These are phyloP conservation scores for Branchinecta lynchi DNA, from an alignment of 1,140 invertebrate species.

Conservation along the genomic window DNA sequence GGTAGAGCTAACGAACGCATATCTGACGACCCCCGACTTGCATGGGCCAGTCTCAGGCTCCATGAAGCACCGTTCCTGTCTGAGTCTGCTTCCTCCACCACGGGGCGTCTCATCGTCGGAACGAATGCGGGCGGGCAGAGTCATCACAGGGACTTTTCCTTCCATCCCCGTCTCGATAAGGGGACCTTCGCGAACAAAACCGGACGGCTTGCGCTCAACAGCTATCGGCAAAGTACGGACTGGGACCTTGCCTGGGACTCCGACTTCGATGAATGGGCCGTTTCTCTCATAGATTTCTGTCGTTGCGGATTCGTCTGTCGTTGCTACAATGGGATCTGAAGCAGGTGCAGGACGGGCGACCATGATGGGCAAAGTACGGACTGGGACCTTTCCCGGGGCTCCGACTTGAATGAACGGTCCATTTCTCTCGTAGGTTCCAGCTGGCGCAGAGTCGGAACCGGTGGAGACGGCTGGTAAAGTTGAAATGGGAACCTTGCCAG, in stretches of 20 bases:
- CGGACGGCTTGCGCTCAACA: not conserved
- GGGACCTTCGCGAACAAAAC: no score
- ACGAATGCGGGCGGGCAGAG: no score
- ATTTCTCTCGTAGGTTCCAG: not conserved
- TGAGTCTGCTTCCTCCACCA: not conserved
- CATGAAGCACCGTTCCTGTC: not conserved
- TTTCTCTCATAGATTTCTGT: not conserved
- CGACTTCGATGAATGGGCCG: not conserved
- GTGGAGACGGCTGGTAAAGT: not conserved
- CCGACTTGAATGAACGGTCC: not conserved
- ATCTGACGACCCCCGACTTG: slow-evolving; percentile 31
- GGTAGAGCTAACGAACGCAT: slow-evolving; percentile 56
- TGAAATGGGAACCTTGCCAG: slow-evolving; percentile 1
- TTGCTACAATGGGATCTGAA: not conserved
- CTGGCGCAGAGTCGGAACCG: not conserved
- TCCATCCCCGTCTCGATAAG: no score
- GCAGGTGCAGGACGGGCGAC: not conserved
- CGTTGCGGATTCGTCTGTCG: not conserved
- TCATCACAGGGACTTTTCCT: no score
- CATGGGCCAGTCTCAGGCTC: slow-evolving; percentile 12
- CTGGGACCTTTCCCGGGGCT: slow-evolving; percentile 9
- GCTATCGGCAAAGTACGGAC: slow-evolving; percentile 1
- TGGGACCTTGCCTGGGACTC: slow-evolving; percentile 11
- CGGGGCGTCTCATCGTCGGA: no score
- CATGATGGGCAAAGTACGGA: not conserved